Conservation (phyloP, 2,797 vertebrate species). For the Crax fasciolata region DNA sequence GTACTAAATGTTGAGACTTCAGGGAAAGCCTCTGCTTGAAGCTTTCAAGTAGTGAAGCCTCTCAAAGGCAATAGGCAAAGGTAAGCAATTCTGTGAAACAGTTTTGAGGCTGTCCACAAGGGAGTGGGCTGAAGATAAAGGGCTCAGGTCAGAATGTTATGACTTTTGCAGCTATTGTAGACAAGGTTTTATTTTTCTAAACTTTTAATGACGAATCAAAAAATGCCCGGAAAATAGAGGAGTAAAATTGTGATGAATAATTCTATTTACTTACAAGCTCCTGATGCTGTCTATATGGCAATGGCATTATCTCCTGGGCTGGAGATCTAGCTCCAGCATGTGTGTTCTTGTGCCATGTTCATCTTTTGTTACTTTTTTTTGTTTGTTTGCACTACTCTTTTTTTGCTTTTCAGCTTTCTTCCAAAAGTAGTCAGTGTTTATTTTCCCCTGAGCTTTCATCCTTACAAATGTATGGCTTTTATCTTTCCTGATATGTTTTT, state of each 20-base stretch:
- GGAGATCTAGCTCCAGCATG: background rate
- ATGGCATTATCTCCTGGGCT: background rate
- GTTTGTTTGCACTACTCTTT: background rate
- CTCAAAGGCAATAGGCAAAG: background rate
- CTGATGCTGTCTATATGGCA: background rate
- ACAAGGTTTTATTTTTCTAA: background rate
- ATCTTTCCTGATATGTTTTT: background rate
- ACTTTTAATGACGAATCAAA: background rate
- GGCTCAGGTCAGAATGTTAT: background rate
- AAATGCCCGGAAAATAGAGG: background rate
- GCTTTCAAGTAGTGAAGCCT: background rate
- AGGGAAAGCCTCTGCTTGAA: background rate
- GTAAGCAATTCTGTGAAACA: background rate
- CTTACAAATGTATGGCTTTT: conserved; percentile 26
- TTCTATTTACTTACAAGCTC: background rate
- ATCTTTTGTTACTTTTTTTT: background rate
- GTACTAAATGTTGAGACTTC: background rate
- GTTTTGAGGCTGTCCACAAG: background rate
- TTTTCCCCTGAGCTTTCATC: background rate
- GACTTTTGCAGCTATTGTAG: background rate
- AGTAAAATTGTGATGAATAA: background rate
- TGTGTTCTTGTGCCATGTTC: background rate
- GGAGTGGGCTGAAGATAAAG: background rate
- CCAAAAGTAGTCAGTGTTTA: background rate
- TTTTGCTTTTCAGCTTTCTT: background rate